A percentile compares a stretch with the other conserved stretches of the same genome.
Evolutionary conservation across 2,113 vertebrate genomes (phyloP).

Genomic region (Brachyistius frenatus): DNA sequence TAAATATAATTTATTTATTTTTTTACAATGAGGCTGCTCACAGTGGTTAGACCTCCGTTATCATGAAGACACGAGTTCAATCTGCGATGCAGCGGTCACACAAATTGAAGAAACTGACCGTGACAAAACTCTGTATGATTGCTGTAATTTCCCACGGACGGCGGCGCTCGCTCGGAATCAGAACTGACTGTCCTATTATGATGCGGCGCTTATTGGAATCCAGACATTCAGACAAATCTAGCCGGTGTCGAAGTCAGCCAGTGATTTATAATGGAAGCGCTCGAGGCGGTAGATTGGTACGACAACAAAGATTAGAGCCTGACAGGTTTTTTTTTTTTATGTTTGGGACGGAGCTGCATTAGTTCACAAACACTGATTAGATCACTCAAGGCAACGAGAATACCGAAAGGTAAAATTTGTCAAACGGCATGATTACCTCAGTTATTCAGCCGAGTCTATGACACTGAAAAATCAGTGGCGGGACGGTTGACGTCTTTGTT

Average conservation of each 20-base stretch:
- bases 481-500: not conserved
- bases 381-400: conserved; percentile 6
- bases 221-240: conserved; percentile 32
- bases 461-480: not conserved
- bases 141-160: not conserved
- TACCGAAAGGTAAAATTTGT: conserved; percentile 18
- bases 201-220: conserved; percentile 28
- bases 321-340: conserved; percentile 8
- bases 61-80: not conserved
- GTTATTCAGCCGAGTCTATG: conserved; percentile 1
- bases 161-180: not conserved
- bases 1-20: too few species aligned
- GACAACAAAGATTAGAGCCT: conserved; percentile 52
- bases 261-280: conserved; percentile 46
- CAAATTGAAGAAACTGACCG: not conserved
- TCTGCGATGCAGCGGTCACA: not conserved
- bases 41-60: not conserved
- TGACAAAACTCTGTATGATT: not conserved
- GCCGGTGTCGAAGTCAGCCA: conserved; percentile 24
- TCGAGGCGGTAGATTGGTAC: conserved; percentile 31
- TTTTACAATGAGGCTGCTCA: not conserved
- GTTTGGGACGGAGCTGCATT: conserved; percentile 26
- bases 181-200: conserved; percentile 11
- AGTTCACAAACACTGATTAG: conserved; percentile 52
- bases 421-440: conserved; percentile 13